Evolutionary conservation across 2,797 vertebrate species (phyloP).

Genomic region (Limnodromus scolopaceus): DNA sequence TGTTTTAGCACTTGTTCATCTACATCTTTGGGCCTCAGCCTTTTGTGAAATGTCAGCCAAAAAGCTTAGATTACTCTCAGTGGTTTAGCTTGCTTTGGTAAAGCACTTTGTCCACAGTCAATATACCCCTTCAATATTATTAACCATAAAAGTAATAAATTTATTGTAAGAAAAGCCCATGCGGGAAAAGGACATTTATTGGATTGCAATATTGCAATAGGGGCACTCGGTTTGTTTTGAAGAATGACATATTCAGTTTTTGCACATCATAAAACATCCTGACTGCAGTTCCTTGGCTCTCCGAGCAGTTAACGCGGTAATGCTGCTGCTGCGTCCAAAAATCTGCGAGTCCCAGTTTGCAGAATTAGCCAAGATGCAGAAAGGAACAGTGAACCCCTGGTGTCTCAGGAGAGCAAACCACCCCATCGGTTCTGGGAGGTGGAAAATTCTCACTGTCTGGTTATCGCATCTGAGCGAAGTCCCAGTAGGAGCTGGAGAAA

Average conservation of each 20-base stretch:
- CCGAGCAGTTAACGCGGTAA: not conserved
- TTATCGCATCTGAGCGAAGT: not conserved
- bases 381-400: not conserved
- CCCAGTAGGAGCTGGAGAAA: not conserved
- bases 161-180: not conserved
- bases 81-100: not conserved
- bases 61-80: not conserved
- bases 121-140: not conserved
- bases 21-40: not conserved
- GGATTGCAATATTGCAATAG: not conserved
- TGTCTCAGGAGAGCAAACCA: not conserved
- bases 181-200: not conserved
- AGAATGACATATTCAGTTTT: not conserved
- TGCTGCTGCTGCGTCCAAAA: conserved; percentile 10
- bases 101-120: not conserved
- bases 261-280: conserved; percentile 11
- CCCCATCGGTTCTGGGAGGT: conserved; percentile 8
- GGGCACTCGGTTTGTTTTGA: not conserved
- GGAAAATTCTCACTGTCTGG: conserved; percentile 40
- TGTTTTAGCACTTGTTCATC: not conserved
- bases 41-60: conserved; percentile 41
- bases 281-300: conserved; percentile 15
- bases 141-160: not conserved
- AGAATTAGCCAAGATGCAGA: not conserved
- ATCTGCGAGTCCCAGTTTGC: not conserved